Base-by-base conservation (phyloP, 2,113 vertebrate genomes). In the Hystrix brachyura region DNA sequence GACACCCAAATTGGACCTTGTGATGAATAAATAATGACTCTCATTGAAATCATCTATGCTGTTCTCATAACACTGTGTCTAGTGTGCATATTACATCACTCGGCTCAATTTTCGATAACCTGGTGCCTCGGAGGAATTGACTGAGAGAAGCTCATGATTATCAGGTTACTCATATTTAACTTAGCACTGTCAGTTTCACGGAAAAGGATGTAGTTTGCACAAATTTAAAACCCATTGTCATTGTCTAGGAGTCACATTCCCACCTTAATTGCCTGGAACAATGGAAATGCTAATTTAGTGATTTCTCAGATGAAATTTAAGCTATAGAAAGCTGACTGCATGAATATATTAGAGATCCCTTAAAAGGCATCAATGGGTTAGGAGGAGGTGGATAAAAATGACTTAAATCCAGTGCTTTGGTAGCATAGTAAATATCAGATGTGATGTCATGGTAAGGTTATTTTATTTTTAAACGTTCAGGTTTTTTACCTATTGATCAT, bases 11-110 rank as follows among this genome's bases (percentile, higher is more conserved):
- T 98, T 97, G 93, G 95, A 94, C 84, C 82, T 95, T 91, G 96
- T 92, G 81, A 97, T 98, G 97, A 98, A 97, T 98, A 97, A 97
- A 96, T 97, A 97, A 97, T 97, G 94, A 95, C 48, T 65, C 80
- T 85, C 90, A 94, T 89, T 98, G 97, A 95, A 97, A 94, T 97
- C 76, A 7, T 90, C 90, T 94, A 11, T 76, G 72, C 92, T 83
- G 62, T 94, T 97, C 95, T 95, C 90, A 12, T 95, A 81, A 90
- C 78, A 91, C 93, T 74, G 46, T 90, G 93, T 84, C 95, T 97
- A 91, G 93, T 65, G 78, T 94, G 65, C 48, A 3, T 92, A 92
- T 97, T 90, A 95, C 90, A 87, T 98, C 95, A 97, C 64, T 92
- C 0, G 9, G 92, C 87, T 97, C 94, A 90, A 59, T 95, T 97